Evolutionary conservation across 2,888 invertebrate species (phyloP).

Genomic region (Andricus quercusramuli): DNA sequence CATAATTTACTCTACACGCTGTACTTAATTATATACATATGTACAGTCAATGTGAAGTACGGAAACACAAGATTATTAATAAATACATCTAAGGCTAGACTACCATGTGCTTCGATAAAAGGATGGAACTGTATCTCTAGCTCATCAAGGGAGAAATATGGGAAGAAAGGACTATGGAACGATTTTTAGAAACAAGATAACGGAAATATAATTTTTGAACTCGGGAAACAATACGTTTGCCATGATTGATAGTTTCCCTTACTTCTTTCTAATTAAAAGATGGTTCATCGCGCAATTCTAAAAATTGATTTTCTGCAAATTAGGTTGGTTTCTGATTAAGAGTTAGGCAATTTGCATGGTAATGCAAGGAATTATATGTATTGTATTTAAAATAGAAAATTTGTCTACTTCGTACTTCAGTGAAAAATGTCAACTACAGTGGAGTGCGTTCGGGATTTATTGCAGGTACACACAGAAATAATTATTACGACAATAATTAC

Average conservation of each 20-base stretch:
- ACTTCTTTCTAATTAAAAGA: not conserved
- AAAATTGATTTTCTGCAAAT: not conserved
- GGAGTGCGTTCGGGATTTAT: not conserved
- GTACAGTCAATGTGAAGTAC: slow-evolving; percentile 26
- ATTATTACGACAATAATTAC: not conserved
- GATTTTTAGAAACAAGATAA: slow-evolving; percentile 21
- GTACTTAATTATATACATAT: slow-evolving; percentile 32
- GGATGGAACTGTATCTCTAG: slow-evolving; percentile 23
- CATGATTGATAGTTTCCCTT: not conserved
- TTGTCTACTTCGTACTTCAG: not conserved
- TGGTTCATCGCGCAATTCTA: slow-evolving; percentile 1
- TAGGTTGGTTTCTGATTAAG: not conserved
- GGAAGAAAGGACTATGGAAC: slow-evolving; percentile 27
- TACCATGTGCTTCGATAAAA: slow-evolving; percentile 23
- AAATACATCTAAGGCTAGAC: slow-evolving; percentile 26
- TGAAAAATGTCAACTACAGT: not conserved
- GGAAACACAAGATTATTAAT: slow-evolving; percentile 33
- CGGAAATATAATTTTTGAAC: not conserved
- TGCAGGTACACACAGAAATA: not conserved
- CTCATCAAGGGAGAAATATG: slow-evolving; percentile 23
- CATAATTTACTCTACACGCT: not conserved
- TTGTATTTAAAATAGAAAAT: not conserved
- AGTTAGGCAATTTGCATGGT: not conserved
- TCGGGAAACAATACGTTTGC: slow-evolving; percentile 1
- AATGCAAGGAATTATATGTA: not conserved